Base-by-base conservation (phyloP, 2,888 invertebrate genomes). In the Auanema freiburgensis region DNA sequence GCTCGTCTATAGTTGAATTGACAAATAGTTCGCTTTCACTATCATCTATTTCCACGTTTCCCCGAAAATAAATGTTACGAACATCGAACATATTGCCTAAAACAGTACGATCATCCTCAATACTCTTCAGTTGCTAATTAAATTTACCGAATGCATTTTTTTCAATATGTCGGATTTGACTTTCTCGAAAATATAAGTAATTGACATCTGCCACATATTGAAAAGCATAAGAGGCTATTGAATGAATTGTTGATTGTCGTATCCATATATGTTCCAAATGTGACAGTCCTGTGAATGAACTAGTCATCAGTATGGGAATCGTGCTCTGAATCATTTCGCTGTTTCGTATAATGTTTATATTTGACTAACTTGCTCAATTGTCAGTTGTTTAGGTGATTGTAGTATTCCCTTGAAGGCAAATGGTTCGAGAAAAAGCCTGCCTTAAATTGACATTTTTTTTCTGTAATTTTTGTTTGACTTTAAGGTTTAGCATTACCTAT, bases 351-450 rank as follows among this genome's bases (percentile, higher is more conserved):
- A 21, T 46, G 16, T 46, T 16, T 46, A 46, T 16, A 18, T 46
- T 18, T 46, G 46, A 46, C 40, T 54, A 50, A 72, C 72, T 65
- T 72, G 68, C 60, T 72, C 72, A 16, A 72, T 68, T 18, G 70
- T 68, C 42, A 72, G 46, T 40, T 68, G 70, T 50, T 66, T 61
- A 5, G 72, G 72, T 44, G 69, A 70, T 64, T 74, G 73, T 11
- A 69, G 56, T 33, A 74, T 74, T 23, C 67, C 68, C 53, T 65
- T 57, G 57, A 74, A 74, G 4, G 74, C 67, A 51, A 63, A 56
- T 5, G 74, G 67, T 53, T 74, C 74, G 49, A 74, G 67, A n/a
- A 65, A 43, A 6, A 65, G 44, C 3, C 61, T 49, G 6, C 41
- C 63, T 63, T 25, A 44, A 62, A 41, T 11, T 16, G 18, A 16